Evolutionary conservation across 92 coral and sea anemone species (phyloP), one percentile per base, ranked within the genome.

Genomic region (Plumapathes pennacea): DNA sequence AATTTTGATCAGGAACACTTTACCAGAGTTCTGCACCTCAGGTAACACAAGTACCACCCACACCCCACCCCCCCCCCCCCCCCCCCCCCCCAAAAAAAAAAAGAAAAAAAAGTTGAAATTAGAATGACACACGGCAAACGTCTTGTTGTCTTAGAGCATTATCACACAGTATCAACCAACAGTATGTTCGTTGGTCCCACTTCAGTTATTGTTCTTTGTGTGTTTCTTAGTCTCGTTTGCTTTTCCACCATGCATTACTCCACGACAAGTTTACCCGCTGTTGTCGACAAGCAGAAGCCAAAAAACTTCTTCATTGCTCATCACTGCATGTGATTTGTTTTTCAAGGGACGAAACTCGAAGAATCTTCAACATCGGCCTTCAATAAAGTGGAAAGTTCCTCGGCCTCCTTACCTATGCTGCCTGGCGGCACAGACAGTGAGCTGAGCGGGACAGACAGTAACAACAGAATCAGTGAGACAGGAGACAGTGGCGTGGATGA

Each of bases 401-500:
- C 84, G 4, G 38, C 72, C 3, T 64, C 67, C 5, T 50, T 77
- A 3, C 24, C 73, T 14, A 51, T 18, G 49, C 62, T 52, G n/a
- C 50, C 67, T 30, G 52, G 71, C 23, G 58, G 68, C 8, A 69
- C 51, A 59, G 67, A 73, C n/a, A 50, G 67, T 13, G 45, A 77
- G 45, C 54, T 79, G 54, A 58, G 69, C 67, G 64, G 51, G 51
- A 64, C 64, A 23, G 85, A 56, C 38, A 36, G 55, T 32, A 74
- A 56, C 33, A 74, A 69, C 40, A 58, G 57, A 39, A 63, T 50
- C 33, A 78, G 81, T 18, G 80, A 63, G 23, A 47, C 50, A 25
- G 85, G 52, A 25, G 96, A 87, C 72, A 87, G 90, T 54, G 96
- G 96, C 0, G 86, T 87, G 26, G 96, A 87, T 52, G 96, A 83